A percentile compares a stretch with the other conserved stretches of the same genome.
Conservation (phyloP, 2,888 invertebrate genomes). For the Drosophila gaucha region DNA sequence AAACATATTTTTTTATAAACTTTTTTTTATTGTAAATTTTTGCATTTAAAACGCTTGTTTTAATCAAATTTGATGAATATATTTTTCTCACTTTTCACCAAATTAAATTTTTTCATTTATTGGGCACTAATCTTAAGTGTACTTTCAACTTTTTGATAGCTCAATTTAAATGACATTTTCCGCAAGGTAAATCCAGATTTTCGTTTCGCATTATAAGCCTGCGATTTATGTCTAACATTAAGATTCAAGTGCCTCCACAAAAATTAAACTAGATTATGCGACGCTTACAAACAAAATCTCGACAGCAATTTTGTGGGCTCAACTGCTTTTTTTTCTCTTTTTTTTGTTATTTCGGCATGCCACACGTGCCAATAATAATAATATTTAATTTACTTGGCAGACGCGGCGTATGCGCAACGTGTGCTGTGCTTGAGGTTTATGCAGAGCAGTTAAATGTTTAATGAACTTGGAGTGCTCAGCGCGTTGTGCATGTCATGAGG, state of each 20-base stretch:
- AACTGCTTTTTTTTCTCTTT: constrained; percentile 5
- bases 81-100: not conserved
- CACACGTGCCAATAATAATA: constrained; percentile 46
- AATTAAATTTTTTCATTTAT: not conserved
- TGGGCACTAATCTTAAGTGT: not conserved
- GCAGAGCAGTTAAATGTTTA: constrained; percentile 39
- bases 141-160: constrained; percentile 4
- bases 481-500: not conserved
- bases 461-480: constrained; percentile 25
- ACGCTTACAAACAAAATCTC: constrained; percentile 5
- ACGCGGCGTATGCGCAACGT: constrained; percentile 48
- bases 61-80: no score
- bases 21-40: no score
- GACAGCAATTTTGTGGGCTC: constrained; percentile 7
- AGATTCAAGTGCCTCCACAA: not conserved
- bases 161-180: constrained; percentile 1
- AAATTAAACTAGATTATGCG: constrained; percentile 20
- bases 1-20: no score
- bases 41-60: no score
- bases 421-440: not conserved
- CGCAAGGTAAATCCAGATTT: constrained; percentile 5
- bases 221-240: constrained; percentile 5
- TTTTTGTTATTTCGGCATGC: not conserved
- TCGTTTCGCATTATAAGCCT: not conserved
- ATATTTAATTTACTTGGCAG: constrained; percentile 49